Percentiles rank a stretch among this genome's conserved stretches.
phyloP scores from a whole-genome alignment of 1,140 invertebrate species.

The Paralvinella palmiformis region DNA sequence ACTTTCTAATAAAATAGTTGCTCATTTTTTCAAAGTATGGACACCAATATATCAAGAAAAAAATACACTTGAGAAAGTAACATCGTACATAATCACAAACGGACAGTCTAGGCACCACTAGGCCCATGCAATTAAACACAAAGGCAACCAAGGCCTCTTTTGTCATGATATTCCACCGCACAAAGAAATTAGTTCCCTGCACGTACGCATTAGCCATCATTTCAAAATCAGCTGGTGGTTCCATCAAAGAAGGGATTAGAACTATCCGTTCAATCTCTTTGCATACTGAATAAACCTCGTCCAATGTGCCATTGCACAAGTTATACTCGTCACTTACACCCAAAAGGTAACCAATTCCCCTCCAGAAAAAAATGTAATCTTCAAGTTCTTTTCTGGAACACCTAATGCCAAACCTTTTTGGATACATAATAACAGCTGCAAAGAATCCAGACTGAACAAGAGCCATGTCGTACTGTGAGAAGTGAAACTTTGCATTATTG shows the following conservation, averaged over 20 bases:
- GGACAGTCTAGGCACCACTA: not conserved
- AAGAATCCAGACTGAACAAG: conserved; percentile 74
- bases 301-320: conserved; percentile 53
- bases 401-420: conserved; percentile 60
- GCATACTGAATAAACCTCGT: conserved; percentile 46
- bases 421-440: conserved; percentile 64
- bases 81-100: not conserved
- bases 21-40: not conserved
- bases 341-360: conserved; percentile 69
- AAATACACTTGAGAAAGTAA: not conserved
- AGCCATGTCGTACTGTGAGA: conserved; percentile 73
- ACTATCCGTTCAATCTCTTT: conserved; percentile 26
- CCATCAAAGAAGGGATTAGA: conserved; percentile 22
- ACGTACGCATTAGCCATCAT: conserved; percentile 26
- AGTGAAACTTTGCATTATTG: conserved; percentile 25
- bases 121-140: not conserved
- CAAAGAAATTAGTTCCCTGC: conserved; percentile 19
- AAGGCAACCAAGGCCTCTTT: not conserved
- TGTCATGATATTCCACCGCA: not conserved
- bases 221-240: conserved; percentile 25
- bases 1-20: not conserved
- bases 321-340: conserved; percentile 74
- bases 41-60: not conserved
- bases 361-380: conserved; percentile 77
- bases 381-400: conserved; percentile 56